These are phyloP conservation scores for Oreotrochilus melanogaster DNA, from an alignment of 2,113 vertebrate genomes.

Conservation along the genomic window DNA sequence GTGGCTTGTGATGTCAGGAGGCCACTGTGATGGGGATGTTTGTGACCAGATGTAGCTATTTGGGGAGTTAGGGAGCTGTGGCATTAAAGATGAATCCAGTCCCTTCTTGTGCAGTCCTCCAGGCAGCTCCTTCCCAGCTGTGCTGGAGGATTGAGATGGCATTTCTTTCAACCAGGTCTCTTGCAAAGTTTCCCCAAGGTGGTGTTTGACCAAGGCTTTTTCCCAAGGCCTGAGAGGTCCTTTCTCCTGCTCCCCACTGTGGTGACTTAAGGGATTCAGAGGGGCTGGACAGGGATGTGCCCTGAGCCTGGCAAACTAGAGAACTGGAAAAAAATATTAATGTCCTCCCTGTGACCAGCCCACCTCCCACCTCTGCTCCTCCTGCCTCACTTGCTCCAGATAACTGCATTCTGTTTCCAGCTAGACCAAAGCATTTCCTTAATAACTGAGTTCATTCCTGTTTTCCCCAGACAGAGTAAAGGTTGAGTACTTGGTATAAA, in stretches of 20 bases:
- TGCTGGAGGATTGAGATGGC: fast-evolving
- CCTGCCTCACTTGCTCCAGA: background rate
- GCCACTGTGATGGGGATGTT: too few relatives aligned
- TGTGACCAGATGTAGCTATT: too few relatives aligned
- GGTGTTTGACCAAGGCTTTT: background rate
- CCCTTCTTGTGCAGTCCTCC: background rate
- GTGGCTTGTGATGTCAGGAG: too few relatives aligned
- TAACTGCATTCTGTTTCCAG: background rate
- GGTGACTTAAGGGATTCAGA: background rate
- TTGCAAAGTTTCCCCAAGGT: background rate
- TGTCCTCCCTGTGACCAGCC: background rate
- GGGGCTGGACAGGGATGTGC: fast-evolving
- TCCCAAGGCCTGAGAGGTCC: background rate
- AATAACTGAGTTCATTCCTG: background rate
- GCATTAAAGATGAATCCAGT: background rate
- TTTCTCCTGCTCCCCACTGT: fast-evolving
- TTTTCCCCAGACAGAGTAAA: background rate
- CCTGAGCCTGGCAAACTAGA: background rate
- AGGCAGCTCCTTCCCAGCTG: background rate
- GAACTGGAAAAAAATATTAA: background rate
- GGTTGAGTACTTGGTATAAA: background rate
- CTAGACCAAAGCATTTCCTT: background rate
- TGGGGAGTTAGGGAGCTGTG: too few relatives aligned
- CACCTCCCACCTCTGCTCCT: background rate
- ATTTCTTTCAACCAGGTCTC: background rate